Base-by-base conservation (phyloP, 2,888 invertebrate species). In the Cosmia pyralina region DNA sequence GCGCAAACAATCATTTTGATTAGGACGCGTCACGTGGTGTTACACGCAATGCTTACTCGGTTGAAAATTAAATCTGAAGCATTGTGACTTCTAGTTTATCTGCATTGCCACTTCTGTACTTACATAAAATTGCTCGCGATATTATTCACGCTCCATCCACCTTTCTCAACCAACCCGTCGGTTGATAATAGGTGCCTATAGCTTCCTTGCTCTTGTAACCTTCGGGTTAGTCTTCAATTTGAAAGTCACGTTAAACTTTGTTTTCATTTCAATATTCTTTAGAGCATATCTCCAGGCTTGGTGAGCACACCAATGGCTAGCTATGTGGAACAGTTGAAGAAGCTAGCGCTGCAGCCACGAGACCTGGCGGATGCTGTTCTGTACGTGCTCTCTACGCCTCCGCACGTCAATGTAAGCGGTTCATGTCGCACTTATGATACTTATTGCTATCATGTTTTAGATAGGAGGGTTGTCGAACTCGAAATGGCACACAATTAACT, bases 301-400 rank as follows among this genome's bases (percentile, higher is more conserved):
- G 97, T 97, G 44, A 95, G 93, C 69, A 97, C 97, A 0, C 95
- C 96, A 11, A 91, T 94, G 91, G 85, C 87, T 11, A 83, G 84
- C 13, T 87, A 88, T 60, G 90, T 91, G 15, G 63, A 62, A 4
- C 69, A 79, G 7, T 22, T 60, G 10, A 62, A 77, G 57, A 66
- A 83, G 69, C 93, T 97, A 19, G 92, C 96, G 75, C 82, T 94
- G 80, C 72, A 84, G 58, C 89, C 97, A 0, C 91, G 93, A 46
- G 97, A 98, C 88, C 94, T 98, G 15, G 97, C 97, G 0, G 96
- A 97, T 79, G 97, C 97, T 3, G 96, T 97, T 2, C 78, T 96
- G 10, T 97, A 97, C 87, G 96, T 96, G 0, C 90, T 98, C 19
- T 94, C 97, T 15, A 97, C 97, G 19, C 77, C 75, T 7, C 59